A percentile compares a stretch with the other conserved stretches of the same genome.
Evolutionary conservation across 2,888 invertebrate genomes (phyloP).

Genomic region (Calephelis perditalis): DNA sequence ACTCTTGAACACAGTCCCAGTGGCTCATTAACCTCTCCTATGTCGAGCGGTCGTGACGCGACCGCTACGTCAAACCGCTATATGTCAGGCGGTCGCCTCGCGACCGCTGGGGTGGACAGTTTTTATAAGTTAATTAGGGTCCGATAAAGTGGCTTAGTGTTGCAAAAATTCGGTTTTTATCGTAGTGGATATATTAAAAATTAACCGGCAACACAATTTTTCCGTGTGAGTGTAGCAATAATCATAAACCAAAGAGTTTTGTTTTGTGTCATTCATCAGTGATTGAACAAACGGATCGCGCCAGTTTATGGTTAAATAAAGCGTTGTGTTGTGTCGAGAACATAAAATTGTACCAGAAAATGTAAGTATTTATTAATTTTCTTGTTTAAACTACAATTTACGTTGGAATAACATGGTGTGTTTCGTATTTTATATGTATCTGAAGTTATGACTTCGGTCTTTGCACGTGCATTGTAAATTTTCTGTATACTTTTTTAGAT

Average conservation of each 20-base stretch:
- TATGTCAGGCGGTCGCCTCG: constrained; percentile 2
- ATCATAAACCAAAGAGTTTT: constrained; percentile 3
- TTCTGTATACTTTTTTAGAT: neutral
- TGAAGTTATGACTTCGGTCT: neutral
- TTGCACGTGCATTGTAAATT: constrained; percentile 1
- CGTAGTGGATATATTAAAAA: constrained; percentile 1
- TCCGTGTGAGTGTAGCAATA: neutral
- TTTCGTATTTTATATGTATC: constrained; percentile 1
- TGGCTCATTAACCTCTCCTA: too few species aligned
- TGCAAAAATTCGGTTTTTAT: neutral
- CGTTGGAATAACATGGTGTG: neutral
- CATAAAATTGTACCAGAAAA: constrained; percentile 3
- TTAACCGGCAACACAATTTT: constrained; percentile 1
- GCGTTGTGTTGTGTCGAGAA: constrained; percentile 2
- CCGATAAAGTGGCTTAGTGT: neutral
- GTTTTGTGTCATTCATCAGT: constrained; percentile 2
- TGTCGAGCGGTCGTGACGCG: too few species aligned
- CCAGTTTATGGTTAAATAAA: constrained; percentile 1
- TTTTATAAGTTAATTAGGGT: neutral
- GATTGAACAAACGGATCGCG: constrained; percentile 2
- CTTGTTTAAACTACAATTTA: constrained; percentile 2
- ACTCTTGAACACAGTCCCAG: too few species aligned
- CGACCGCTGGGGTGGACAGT: constrained; percentile 1
- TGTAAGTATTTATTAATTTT: constrained; percentile 3
- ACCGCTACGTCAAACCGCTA: neutral